A percentile compares a stretch with the other conserved stretches of the same genome.
These are phyloP conservation scores for Chelonia mydas DNA, from an alignment of 2,797 vertebrate genomes.

Conservation along the genomic window DNA sequence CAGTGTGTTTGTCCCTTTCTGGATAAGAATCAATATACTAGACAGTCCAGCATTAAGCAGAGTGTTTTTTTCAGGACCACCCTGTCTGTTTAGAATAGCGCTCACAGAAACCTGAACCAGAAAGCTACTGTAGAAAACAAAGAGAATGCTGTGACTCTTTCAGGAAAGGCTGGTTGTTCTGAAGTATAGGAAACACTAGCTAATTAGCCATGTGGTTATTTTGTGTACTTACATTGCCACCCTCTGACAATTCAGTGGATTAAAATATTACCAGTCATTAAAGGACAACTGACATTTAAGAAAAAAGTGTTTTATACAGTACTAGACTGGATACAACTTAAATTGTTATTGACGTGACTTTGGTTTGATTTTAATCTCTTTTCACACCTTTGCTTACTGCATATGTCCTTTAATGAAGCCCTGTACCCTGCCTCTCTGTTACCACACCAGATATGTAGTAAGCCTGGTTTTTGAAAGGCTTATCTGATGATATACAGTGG, in stretches of 20 bases:
- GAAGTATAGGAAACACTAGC: not conserved
- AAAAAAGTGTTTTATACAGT: not conserved
- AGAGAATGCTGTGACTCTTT: not conserved
- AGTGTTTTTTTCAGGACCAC: not conserved
- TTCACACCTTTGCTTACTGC: not conserved
- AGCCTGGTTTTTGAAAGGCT: not conserved
- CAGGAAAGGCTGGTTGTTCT: not conserved
- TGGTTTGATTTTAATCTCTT: not conserved
- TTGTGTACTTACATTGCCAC: slow-evolving; percentile 66
- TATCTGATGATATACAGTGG: not conserved
- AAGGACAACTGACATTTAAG: not conserved
- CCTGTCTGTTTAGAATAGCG: not conserved
- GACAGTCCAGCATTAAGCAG: accelerated
- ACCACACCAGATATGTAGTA: not conserved
- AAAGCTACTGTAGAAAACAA: not conserved
- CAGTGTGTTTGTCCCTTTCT: not conserved
- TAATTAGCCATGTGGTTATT: not conserved
- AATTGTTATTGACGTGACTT: not conserved
- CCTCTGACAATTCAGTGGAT: slow-evolving; percentile 41
- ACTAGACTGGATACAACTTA: accelerated
- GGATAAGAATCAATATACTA: not conserved
- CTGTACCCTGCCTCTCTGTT: not conserved
- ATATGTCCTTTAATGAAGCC: not conserved
- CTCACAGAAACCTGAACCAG: not conserved
- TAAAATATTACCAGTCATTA: not conserved